These are phyloP conservation scores for Pristionchus arcanus DNA, from an alignment of 2,888 invertebrate genomes.

Conservation along the genomic window DNA sequence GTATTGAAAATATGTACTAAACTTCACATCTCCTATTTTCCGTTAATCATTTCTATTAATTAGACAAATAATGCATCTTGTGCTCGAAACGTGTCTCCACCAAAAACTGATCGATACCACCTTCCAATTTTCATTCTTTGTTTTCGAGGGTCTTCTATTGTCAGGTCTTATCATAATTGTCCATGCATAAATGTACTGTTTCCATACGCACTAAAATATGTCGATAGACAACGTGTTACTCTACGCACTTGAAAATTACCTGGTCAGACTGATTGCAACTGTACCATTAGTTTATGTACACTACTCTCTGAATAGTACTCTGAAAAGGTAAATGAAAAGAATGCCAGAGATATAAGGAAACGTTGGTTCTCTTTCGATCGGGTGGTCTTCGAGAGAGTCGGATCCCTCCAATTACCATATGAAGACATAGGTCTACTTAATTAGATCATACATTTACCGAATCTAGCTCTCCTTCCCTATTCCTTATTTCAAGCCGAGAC, in stretches of 20 bases:
- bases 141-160: constrained; percentile 35
- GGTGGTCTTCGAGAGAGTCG: no score
- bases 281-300: not conserved
- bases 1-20: constrained; percentile 20
- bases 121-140: constrained; percentile 45
- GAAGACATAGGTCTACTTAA: no score
- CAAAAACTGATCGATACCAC: constrained; percentile 37
- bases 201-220: not conserved
- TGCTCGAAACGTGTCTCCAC: constrained; percentile 21
- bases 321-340: no score
- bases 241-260: constrained; percentile 25
- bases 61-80: constrained; percentile 31
- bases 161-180: constrained; percentile 4
- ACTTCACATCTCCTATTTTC: not conserved
- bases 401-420: no score
- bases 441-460: no score
- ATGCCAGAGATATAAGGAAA: no score
- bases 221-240: constrained; percentile 1
- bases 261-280: not conserved
- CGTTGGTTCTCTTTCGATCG: no score
- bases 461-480: no score
- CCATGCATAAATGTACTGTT: constrained; percentile 14
- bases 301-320: no score
- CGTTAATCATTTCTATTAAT: not conserved
- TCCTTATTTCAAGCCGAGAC: no score